Base-by-base conservation (phyloP, 1,140 invertebrate species). In the Apis cerana region DNA sequence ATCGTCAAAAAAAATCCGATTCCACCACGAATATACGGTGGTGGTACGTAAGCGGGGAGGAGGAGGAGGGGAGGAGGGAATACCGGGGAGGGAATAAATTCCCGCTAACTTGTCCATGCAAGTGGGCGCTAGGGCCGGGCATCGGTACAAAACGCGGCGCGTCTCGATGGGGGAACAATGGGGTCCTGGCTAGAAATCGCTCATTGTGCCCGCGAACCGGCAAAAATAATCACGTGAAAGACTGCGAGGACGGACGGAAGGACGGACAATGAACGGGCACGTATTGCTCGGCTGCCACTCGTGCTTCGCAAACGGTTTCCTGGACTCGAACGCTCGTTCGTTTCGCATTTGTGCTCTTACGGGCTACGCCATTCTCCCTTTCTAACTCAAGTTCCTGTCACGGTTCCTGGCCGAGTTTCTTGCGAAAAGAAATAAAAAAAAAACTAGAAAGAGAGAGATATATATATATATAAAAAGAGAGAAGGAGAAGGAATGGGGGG, bases 161-260 rank as follows among this genome's bases (percentile, higher is more conserved):
- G 87, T 87, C 86, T 86, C 90, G 83, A 86, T 43, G 86, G 78
- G 88, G 84, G 90, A 90, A 92, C 91, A 92, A 92, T 91, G 84
- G 88, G 84, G 72, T 82, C 12, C 13, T 82, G 84, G 89, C 88
- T 89, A 91, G 90, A 91, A 90, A 91, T 92, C 89, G 90, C 89
- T 92, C 90, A 90, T 92, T 92, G 91, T 92, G 90, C 90, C 86
- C 86, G 86, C 86, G 79, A 91, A 87, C 88, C 87, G 90, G 89
- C 88, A 90, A 89, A 89, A 91, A 91, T 91, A 91, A 90, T 91
- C 88, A 91, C 91, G 89, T 91, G 90, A 90, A 89, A 90, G 91
- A 90, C 86, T 86, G 87, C 86, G 89, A 90, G 91, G 89, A 91
- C 77, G 86, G 75, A 87, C 85, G 89, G 90, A 90, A 88, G 86